Conservation (phyloP, 2,797 vertebrate species). For the Pipistrellus nathusii region DNA sequence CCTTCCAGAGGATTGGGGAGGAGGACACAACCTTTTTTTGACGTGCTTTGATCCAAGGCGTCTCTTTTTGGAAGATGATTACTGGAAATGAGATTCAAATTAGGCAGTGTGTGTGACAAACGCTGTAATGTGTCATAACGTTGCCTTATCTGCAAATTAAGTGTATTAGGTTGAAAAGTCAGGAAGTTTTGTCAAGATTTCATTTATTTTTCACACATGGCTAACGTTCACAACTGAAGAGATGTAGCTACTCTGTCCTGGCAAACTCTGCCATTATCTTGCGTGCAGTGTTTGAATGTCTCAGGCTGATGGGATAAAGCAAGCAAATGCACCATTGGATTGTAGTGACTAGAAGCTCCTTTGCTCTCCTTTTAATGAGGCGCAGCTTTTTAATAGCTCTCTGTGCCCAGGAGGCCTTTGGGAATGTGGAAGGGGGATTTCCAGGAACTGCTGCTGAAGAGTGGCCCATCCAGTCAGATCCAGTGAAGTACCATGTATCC, state of each 20-base stretch:
- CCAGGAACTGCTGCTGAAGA: not conserved
- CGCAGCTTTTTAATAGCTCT: not conserved
- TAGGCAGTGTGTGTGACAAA: constrained; percentile 49
- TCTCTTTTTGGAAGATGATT: constrained; percentile 33
- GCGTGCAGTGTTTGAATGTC: not conserved
- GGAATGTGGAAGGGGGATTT: not conserved
- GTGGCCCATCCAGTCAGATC: constrained; percentile 45
- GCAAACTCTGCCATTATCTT: constrained; percentile 42
- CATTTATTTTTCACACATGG: constrained; percentile 49
- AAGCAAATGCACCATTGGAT: not conserved
- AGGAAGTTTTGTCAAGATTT: constrained; percentile 26
- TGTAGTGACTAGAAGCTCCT: not conserved
- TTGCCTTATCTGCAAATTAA: constrained; percentile 45
- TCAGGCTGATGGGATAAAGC: not conserved
- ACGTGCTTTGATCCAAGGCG: constrained; percentile 59
- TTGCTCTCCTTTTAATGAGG: not conserved
- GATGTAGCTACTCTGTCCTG: not conserved
- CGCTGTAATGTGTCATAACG: not conserved
- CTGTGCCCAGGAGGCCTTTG: not conserved
- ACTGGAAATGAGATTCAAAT: not conserved
- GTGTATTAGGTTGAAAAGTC: constrained; percentile 46
- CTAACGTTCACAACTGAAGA: not conserved
- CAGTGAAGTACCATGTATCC: not conserved
- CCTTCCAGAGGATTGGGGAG: constrained; percentile 23
- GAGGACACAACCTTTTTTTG: constrained; percentile 49